These are phyloP conservation scores for Brachionus paranguensis DNA, from an alignment of 1,140 invertebrate species.

Conservation along the genomic window DNA sequence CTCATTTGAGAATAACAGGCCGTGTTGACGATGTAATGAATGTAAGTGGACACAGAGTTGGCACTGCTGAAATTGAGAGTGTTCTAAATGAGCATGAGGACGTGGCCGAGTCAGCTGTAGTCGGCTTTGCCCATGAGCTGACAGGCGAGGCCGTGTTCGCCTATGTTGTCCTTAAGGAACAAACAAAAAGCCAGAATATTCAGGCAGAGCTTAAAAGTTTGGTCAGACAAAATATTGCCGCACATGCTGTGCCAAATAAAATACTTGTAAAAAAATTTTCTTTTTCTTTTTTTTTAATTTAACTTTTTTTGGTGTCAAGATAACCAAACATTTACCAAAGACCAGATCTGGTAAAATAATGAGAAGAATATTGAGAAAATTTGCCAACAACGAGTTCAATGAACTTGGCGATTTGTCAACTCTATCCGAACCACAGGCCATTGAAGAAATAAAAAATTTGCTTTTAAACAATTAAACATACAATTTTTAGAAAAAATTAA, in stretches of 20 bases:
- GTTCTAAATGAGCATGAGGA: conserved; percentile 53
- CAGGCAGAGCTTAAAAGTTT: conserved; percentile 44
- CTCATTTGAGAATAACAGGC: conserved; percentile 57
- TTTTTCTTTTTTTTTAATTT: not conserved
- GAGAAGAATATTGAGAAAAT: conserved; percentile 55
- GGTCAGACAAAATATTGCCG: conserved; percentile 48
- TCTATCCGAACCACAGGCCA: conserved; percentile 76
- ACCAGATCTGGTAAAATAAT: conserved; percentile 58
- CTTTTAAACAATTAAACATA: not conserved
- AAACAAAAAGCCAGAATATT: conserved; percentile 43
- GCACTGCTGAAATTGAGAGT: conserved; percentile 60
- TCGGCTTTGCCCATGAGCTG: conserved; percentile 57
- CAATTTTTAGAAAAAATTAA: too few relatives aligned
- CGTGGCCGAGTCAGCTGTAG: conserved; percentile 57
- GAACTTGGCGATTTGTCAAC: conserved; percentile 89
- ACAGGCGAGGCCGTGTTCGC: conserved; percentile 58
- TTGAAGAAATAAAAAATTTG: conserved; percentile 52
- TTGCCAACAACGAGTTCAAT: conserved; percentile 48
- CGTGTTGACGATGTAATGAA: conserved; percentile 57
- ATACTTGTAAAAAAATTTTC: conserved; percentile 45
- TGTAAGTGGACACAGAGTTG: conserved; percentile 52
- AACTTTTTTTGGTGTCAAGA: conserved; percentile 38
- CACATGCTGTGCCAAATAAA: conserved; percentile 51
- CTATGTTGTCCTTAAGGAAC: conserved; percentile 51
- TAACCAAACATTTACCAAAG: conserved; percentile 52